A percentile compares a stretch with the other conserved stretches of the same genome.
These are phyloP conservation scores for Lycaon pictus DNA, from an alignment of 2,113 vertebrate species.

Conservation along the genomic window DNA sequence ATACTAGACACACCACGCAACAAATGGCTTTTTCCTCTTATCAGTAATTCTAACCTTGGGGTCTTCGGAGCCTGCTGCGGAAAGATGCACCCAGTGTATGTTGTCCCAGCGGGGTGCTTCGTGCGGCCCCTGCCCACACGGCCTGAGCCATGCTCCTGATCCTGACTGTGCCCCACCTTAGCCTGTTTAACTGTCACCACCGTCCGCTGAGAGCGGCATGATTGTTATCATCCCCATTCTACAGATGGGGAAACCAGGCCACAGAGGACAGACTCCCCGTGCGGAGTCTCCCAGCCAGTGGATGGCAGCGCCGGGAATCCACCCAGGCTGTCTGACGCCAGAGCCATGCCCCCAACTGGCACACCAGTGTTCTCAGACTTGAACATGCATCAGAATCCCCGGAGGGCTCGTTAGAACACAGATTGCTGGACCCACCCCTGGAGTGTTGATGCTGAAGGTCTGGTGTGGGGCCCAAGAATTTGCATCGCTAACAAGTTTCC, in stretches of 20 bases:
- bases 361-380: background rate
- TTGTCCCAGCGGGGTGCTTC: background rate
- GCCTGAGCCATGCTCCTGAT: background rate
- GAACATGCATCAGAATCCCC: background rate
- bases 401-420: background rate
- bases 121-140: rapidly evolving
- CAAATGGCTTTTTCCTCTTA: background rate
- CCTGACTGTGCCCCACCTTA: rapidly evolving
- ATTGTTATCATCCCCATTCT: rapidly evolving
- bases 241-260: background rate
- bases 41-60: background rate
- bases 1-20: rapidly evolving
- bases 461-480: rapidly evolving
- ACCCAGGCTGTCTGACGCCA: too few relatives aligned
- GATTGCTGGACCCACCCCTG: background rate
- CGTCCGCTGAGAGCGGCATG: rapidly evolving
- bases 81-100: rapidly evolving
- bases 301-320: background rate
- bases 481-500: background rate
- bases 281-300: background rate
- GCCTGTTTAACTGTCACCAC: background rate
- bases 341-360: rapidly evolving
- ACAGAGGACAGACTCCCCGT: background rate
- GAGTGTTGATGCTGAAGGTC: background rate
- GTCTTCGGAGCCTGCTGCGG: background rate